Evolutionary conservation across 2,888 invertebrate genomes (phyloP).

Genomic region (Neoascia interrupta): DNA sequence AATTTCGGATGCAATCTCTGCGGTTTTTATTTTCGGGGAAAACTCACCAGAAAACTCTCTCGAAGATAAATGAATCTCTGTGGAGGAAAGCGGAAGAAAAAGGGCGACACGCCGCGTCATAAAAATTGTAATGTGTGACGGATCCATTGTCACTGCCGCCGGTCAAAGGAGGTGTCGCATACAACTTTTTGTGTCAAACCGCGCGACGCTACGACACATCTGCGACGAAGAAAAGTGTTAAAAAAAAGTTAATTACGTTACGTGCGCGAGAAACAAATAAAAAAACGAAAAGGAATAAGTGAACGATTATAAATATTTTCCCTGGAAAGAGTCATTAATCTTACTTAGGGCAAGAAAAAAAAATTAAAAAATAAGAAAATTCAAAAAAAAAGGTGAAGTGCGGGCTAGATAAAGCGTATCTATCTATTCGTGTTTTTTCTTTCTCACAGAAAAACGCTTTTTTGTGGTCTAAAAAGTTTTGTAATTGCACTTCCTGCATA

Average conservation of each 20-base stretch:
- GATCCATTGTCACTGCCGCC: not conserved
- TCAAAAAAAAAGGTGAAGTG: conserved; percentile 27
- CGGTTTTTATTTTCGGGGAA: conserved; percentile 9
- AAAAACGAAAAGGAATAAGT: no score
- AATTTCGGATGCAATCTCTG: conserved; percentile 28
- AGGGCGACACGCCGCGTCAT: not conserved
- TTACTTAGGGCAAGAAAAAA: conserved; percentile 35
- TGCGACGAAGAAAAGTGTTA: conserved; percentile 46
- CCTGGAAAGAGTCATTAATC: conserved; percentile 53
- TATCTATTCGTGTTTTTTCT: conserved; percentile 3
- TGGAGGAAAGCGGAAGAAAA: conserved; percentile 28
- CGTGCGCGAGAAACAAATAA: conserved; percentile 39
- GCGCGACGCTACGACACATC: conserved; percentile 8
- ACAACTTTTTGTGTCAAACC: conserved; percentile 37
- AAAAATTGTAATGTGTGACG: conserved; percentile 31
- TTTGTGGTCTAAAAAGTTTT: conserved; percentile 12
- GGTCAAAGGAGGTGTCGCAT: not conserved
- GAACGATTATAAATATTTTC: conserved; percentile 30
- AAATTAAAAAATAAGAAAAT: not conserved
- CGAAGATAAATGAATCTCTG: conserved; percentile 26
- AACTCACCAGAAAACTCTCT: conserved; percentile 2
- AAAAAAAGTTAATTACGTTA: conserved; percentile 47
- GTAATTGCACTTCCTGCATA: conserved; percentile 14
- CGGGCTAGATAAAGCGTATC: conserved; percentile 26
- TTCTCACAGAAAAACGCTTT: not conserved